Percentiles rank a stretch among this genome's conserved stretches.
phyloP scores from a whole-genome alignment of 2,113 vertebrate genomes.

The Noctilio leporinus region DNA sequence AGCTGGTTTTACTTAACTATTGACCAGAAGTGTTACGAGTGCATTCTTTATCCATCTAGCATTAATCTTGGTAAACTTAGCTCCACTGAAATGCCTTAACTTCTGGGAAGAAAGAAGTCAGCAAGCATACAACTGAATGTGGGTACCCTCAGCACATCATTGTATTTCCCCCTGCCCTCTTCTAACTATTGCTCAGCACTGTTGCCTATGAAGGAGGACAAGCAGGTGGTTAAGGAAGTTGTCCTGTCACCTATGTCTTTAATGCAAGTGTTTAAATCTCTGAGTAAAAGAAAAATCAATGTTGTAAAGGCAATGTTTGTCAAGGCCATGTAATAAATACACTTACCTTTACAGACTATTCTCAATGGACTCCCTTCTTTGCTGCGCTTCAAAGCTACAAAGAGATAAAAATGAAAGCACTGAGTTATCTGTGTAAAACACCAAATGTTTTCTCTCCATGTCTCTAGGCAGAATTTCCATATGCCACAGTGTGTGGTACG shows the following conservation, averaged over 20 bases:
- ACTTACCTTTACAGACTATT: slow-evolving; percentile 76
- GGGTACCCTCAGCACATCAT: slow-evolving; percentile 75
- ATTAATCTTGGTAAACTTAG: slow-evolving; percentile 77
- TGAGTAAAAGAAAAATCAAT: slow-evolving; percentile 77
- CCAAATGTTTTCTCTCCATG: neutral
- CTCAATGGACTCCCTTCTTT: slow-evolving; percentile 67
- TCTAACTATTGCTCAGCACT: slow-evolving; percentile 70
- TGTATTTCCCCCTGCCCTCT: slow-evolving; percentile 63
- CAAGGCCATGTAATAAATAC: slow-evolving; percentile 78
- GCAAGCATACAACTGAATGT: slow-evolving; percentile 70
- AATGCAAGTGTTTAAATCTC: slow-evolving; percentile 77
- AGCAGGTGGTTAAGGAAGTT: slow-evolving; percentile 73
- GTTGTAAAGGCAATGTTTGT: slow-evolving; percentile 78
- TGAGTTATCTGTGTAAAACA: slow-evolving; percentile 43
- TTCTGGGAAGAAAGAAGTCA: slow-evolving; percentile 76
- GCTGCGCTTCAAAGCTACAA: slow-evolving; percentile 57
- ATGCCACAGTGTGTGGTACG: neutral
- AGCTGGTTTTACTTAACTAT: slow-evolving; percentile 72
- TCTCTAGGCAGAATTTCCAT: slow-evolving; percentile 55
- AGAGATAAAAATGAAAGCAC: slow-evolving; percentile 42
- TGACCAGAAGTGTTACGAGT: slow-evolving; percentile 54
- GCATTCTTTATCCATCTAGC: slow-evolving; percentile 64
- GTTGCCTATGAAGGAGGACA: slow-evolving; percentile 57
- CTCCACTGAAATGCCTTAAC: slow-evolving; percentile 72
- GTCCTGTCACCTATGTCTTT: slow-evolving; percentile 79